Evolutionary conservation across 2,797 vertebrate genomes (phyloP).

Genomic region (Loriculus beryllinus): DNA sequence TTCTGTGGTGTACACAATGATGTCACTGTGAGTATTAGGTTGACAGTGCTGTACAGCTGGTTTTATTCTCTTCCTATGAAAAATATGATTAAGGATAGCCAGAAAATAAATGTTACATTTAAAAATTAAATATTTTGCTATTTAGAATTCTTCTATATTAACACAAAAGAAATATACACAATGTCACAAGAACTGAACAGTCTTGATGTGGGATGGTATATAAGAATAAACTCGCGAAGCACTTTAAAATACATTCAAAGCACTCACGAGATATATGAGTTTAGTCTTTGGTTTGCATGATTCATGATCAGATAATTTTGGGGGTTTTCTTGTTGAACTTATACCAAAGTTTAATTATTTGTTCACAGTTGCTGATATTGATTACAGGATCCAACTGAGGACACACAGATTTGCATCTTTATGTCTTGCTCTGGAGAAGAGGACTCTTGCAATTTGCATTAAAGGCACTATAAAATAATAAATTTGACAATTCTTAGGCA

Average conservation of each 20-base stretch:
- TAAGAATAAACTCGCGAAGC: not conserved
- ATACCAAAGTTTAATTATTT: not conserved
- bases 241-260: not conserved
- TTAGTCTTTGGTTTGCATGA: not conserved
- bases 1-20: not conserved
- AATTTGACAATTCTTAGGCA: not conserved
- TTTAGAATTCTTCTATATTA: not conserved
- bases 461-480: not conserved
- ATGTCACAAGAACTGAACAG: not conserved
- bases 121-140: fast-evolving
- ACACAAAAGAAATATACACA: not conserved
- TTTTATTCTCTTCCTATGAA: not conserved
- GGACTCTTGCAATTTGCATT: not conserved
- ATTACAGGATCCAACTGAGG: not conserved
- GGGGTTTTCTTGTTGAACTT: not conserved
- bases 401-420: not conserved
- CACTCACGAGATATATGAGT: not conserved
- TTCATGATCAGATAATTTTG: not conserved
- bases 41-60: not conserved
- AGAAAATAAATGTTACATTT: not conserved
- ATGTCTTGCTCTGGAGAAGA: not conserved
- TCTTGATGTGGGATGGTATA: not conserved
- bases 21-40: not conserved
- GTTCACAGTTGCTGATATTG: not conserved
- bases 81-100: not conserved